Evolutionary conservation across 2,888 invertebrate species (phyloP).

Genomic region (Pristionchus entomophagus): DNA sequence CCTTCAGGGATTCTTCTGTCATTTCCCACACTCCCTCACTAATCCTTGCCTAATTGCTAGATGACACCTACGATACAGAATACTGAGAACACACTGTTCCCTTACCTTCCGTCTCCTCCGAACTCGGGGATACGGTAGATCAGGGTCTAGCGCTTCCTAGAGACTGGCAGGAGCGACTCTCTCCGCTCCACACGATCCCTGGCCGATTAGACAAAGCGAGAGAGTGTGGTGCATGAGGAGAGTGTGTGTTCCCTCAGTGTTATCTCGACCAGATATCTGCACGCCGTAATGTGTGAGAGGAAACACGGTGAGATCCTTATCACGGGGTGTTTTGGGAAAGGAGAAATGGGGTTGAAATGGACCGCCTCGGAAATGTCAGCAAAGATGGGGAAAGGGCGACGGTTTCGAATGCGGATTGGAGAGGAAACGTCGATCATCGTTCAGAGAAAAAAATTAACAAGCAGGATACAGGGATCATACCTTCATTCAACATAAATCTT

Average conservation of each 20-base stretch:
- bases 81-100: too few relatives aligned
- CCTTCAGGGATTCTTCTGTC: too few relatives aligned
- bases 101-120: background rate
- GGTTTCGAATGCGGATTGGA: too few relatives aligned
- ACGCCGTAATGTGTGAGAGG: background rate
- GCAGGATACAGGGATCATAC: too few relatives aligned
- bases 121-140: too few relatives aligned
- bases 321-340: background rate
- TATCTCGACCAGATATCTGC: background rate
- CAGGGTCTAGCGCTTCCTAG: too few relatives aligned
- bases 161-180: too few relatives aligned
- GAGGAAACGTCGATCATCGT: too few relatives aligned
- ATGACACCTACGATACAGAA: constrained; percentile 22
- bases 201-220: background rate
- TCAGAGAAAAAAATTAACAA: too few relatives aligned
- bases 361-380: background rate
- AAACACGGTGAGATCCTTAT: background rate
- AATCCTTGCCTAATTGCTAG: background rate
- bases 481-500: too few relatives aligned
- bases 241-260: background rate
- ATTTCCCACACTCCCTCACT: background rate
- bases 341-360: background rate
- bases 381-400: background rate
- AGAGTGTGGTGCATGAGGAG: background rate
- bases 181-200: too few relatives aligned